Evolutionary conservation across 2,797 vertebrate species (phyloP).

Genomic region (Spizella passerina): DNA sequence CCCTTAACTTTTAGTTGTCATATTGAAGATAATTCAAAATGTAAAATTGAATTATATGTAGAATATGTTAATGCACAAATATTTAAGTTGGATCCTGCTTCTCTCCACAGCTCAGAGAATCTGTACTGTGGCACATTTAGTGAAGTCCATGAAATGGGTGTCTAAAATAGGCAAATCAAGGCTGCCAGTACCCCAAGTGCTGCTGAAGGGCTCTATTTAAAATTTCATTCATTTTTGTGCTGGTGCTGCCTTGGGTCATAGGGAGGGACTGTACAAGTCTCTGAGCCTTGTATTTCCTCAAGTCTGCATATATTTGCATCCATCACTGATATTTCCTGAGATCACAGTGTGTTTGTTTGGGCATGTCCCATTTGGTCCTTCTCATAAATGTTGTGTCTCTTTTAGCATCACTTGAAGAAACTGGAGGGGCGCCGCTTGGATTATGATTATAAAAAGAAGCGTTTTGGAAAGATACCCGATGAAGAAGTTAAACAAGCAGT

Average conservation of each 20-base stretch:
- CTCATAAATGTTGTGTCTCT: background rate
- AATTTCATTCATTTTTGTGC: background rate
- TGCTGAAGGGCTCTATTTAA: background rate
- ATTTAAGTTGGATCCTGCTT: background rate
- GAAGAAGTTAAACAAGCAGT: conserved; percentile 91
- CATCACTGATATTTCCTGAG: background rate
- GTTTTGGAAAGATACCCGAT: conserved; percentile 89
- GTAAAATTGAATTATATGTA: background rate
- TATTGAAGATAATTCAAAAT: background rate
- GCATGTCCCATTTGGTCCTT: background rate
- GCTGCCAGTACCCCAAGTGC: background rate
- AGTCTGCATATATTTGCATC: background rate
- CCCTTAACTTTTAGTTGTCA: background rate
- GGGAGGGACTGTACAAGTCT: background rate
- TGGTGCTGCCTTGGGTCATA: background rate
- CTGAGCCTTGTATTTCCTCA: background rate
- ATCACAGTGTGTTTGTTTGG: background rate
- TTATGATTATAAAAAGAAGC: conserved; percentile 95
- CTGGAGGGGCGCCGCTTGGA: conserved; percentile 93
- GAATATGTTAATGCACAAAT: background rate
- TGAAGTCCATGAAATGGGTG: background rate
- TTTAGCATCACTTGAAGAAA: conserved; percentile 94
- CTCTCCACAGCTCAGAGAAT: background rate
- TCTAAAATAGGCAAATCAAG: background rate
- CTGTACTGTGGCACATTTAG: background rate